Conservation (phyloP, 2,888 invertebrate species). For the Morpho deidamia region DNA sequence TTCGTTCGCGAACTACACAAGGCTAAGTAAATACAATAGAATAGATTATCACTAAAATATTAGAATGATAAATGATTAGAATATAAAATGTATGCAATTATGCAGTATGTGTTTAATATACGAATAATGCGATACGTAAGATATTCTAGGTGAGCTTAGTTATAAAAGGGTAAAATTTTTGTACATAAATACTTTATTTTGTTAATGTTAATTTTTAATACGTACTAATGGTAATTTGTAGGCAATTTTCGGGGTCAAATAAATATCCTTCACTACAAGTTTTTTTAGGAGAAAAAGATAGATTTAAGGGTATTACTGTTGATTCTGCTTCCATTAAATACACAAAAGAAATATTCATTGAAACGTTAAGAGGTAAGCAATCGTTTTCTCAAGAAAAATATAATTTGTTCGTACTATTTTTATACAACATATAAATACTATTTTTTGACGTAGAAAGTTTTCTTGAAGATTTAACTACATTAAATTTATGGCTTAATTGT, state of each 20-base stretch:
- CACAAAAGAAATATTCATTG: conserved; percentile 34
- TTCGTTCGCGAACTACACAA: no score
- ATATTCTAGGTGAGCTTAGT: background rate
- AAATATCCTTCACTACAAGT: conserved; percentile 8
- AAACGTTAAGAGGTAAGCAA: conserved; percentile 46
- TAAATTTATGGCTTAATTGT: conserved; percentile 1
- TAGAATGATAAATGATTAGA: no score
- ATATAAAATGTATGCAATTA: background rate
- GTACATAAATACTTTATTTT: no score
- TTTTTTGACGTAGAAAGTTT: background rate
- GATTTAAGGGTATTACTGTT: conserved; percentile 55
- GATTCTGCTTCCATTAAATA: conserved; percentile 41
- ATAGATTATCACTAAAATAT: no score
- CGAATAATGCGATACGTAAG: background rate
- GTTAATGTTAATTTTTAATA: no score
- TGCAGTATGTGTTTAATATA: background rate
- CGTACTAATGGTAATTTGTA: background rate
- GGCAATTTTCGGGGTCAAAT: conserved; percentile 8
- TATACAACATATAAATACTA: background rate
- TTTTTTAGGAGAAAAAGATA: conserved; percentile 48
- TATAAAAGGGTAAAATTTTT: background rate
- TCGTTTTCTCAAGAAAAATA: background rate
- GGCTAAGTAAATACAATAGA: no score
- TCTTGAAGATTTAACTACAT: background rate
- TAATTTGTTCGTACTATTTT: background rate